Evolutionary conservation across 2,888 invertebrate species (phyloP), one percentile per base, ranked within the genome.

Genomic region (Helleia helle): DNA sequence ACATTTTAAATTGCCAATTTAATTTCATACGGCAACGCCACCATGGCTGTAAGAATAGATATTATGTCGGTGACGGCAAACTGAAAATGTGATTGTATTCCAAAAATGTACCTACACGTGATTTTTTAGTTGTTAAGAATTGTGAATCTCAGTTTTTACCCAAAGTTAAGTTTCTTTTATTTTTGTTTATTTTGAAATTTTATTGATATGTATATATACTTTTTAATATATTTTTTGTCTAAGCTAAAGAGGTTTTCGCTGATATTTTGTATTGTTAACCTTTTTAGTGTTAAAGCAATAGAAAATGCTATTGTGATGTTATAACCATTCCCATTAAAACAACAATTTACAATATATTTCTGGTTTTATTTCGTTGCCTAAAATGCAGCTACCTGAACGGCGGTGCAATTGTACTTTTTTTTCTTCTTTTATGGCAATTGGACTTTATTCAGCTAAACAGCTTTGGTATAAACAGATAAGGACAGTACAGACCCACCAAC

Each of bases 311-410:
- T 75, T 74, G 68, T 67, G 61, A 73, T 71, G 68, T 75, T 75
- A 69, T 68, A 67, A 65, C 69, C 74, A 75, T 76, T 75, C 67
- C 68, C 77, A 81, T 76, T 83, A 83, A 83, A 80, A 76, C 58
- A 74, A 75, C 76, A 76, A 79, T 81, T 79, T 79, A 73, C 75
- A 79, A 72, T 48, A n/a, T n/a, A 48, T 42, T 38, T 27, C 17
- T 52, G 36, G 47, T 67, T 69, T 67, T 64, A 62, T 64, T 67
- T 51, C n/a, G n/a, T n/a, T n/a, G 42, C 28, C 22, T 30, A 38
- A 38, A 42, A 6, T 9, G 6, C n/a, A n/a, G n/a, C n/a, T n/a
- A n/a, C n/a, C n/a, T n/a, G n/a, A n/a, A n/a, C n/a, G n/a, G n/a
- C n/a, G n/a, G n/a, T n/a, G n/a, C n/a, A n/a, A n/a, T n/a, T n/a